Base-by-base conservation (phyloP, 2,113 vertebrate genomes). In the Ophthalmolycus amberensis region DNA sequence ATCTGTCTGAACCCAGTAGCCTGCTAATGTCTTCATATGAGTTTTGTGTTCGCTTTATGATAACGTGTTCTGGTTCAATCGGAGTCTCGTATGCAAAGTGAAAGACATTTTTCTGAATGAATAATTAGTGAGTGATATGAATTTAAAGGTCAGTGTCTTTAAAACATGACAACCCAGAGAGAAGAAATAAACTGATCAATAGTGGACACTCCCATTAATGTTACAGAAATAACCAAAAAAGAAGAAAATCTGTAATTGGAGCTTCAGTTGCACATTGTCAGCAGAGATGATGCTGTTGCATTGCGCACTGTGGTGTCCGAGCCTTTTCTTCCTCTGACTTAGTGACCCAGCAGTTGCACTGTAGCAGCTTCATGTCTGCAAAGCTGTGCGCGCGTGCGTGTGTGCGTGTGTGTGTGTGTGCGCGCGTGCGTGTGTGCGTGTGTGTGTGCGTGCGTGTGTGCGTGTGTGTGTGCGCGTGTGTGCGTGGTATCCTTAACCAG, bases 261-360 rank as follows among this genome's bases (percentile, higher is more conserved):
- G 14, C 11, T 42, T 20, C 20, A 20, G 15, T 18, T 42, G 15
- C n/a, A 16, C 29, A n/a, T 9, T 56, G n/a, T 42, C 3, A 42
- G 40, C 10, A 40, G 40, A 3, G 40, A 42, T 42, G 40, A 42
- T 38, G 38, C 6, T 16, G 48, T 20, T 50, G 48, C 52, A 12
- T 37, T 9, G 16, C 40, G 10, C 40, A 22, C 1, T 44, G 22
- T 40, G 48, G 1, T 12, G 6, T 32, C 10, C 58, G 64, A 52
- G 27, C 62, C 14, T 20, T 69, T 42, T 22, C 62, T 18, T 25
- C 42, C 44, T 46, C 50, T 44, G 64, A 82, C 54, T 82, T 73
- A 59, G 75, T 69, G 72, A 78, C 75, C 82, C 40, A 11, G 40
- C 40, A 42, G 40, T 42, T 42, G 40, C 38, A 40, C 38, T 9